Base-by-base conservation (phyloP, 2,113 vertebrate genomes). In the Pholis gunnellus region DNA sequence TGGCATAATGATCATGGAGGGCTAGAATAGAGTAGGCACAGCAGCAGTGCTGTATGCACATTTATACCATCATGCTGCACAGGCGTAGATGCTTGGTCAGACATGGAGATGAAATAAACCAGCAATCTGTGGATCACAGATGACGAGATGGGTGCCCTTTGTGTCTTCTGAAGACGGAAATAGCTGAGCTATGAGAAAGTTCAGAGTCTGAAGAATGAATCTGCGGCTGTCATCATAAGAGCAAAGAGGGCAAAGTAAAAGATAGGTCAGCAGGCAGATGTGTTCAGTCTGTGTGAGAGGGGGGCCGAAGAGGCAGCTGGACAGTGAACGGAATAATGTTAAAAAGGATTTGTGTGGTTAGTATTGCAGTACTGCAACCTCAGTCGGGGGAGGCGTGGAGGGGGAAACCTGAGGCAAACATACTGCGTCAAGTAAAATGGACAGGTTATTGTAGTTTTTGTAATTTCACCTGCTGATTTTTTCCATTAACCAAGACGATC, bases 151-250 rank as follows among this genome's bases (percentile, higher is more conserved):
- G 36, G n/a, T 77, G 72, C 38, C 34, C 61, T 72, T 81, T 81
- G 73, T 77, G 72, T 64, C 76, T 67, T 72, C 61, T 70, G 63
- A 57, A 84, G 61, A 61, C 78, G n/a, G 20, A 70, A 79, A 79
- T 40, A 79, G 38, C 76, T 70, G 60, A 77, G 71, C 63, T 29
- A 10, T 6, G 40, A 65, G 50, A 78, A 67, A 52, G 65, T 65
- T 65, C n/a, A 75, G 17, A 75, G 57, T 31, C 60, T 31, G 67
- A 60, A 42, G 25, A 78, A n/a, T 54, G 54, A 31, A 71, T 60
- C 17, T 72, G 75, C 20, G 42, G 34, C 27, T 44, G 82, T 40
- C 57, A 50, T 72, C 50, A 46, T 56, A 38, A 56, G 34, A 79
- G 64, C 3, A 2, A 75, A 36, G 46, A 74, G 56, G 56, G 44